Base-by-base conservation (phyloP, 64 coral and sea anemone species). In the Platygyra sinensis region DNA sequence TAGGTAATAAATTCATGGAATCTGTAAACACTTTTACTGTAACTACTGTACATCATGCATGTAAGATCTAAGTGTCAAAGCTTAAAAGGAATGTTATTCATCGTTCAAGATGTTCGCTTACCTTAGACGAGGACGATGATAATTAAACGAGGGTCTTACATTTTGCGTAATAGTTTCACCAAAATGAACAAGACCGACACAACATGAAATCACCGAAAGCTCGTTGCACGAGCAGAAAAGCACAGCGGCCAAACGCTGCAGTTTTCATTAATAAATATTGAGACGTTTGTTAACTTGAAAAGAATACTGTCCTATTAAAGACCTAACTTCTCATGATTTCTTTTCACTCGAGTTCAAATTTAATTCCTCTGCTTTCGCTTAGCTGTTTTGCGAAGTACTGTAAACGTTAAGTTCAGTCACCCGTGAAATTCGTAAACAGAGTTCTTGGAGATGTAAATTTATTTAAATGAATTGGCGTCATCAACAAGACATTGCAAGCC, bases 341-440 rank as follows among this genome's bases (percentile, higher is more conserved):
- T 57, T 0, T 57, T 57, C 54, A 57, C 54, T 57, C 19, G 51
- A 10, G 10, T 27, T 16, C 25, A 83, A 54, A 38, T 25, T 15
- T n/a, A 3, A 33, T 46, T 5, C 42, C 42, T 46, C 62, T 87
- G 50, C 72, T 60, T 75, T 33, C 22, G 5, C 18, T 88, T 17
- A 36, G 20, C 49, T 33, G 46, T 11, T 32, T 76, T 30, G 4
- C 19, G 24, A 55, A 11, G 72, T 46, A 46, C 42, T 7, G 30
- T 31, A 50, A 80, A 75, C 89, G 89, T 31, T 18, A n/a, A 73
- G 38, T 30, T 82, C 71, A n/a, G 25, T 91, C 67, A 91, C 52
- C 60, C 89, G 89, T 91, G 71, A 91, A 91, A 74, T 75, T 51
- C 39, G 72, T 84, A 83, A 90, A 90, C 88, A 78, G 13, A 42